Percentiles rank a stretch among this genome's conserved stretches.
Conservation (phyloP, 2,888 invertebrate species). For the Caenorhabditis imperialis region DNA sequence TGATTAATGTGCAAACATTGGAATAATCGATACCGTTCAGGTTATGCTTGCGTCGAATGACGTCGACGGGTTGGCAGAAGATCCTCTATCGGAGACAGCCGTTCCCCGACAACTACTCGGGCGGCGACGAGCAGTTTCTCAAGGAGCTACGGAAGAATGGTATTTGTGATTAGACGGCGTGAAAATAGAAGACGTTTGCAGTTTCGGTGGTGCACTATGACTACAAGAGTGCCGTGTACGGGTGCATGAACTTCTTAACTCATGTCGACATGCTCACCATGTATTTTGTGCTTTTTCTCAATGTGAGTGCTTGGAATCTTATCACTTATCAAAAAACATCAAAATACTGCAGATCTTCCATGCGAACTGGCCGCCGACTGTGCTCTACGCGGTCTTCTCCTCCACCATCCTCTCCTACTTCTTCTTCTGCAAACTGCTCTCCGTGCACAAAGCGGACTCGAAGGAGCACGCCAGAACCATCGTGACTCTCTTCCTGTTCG, state of each 20-base stretch:
- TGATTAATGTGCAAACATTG: not conserved
- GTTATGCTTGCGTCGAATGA: constrained; percentile 35
- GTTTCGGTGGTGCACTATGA: constrained; percentile 86
- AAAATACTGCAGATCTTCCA: constrained; percentile 33
- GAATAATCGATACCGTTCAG: constrained; percentile 13
- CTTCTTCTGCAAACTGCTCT: constrained; percentile 33
- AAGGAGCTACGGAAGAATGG: constrained; percentile 83
- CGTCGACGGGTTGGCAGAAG: constrained; percentile 84
- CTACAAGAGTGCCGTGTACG: constrained; percentile 84
- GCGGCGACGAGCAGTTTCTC: constrained; percentile 87
- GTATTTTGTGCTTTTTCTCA: constrained; percentile 74
- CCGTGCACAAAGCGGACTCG: not conserved
- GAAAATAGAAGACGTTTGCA: constrained; percentile 68
- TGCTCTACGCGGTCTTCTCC: constrained; percentile 33
- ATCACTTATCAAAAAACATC: not conserved
- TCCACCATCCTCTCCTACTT: constrained; percentile 24
- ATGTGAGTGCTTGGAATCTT: constrained; percentile 40
- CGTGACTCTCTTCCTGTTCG: constrained; percentile 87
- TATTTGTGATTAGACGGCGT: not conserved
- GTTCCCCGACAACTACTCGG: constrained; percentile 93
- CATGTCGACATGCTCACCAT: constrained; percentile 83
- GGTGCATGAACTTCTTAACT: constrained; percentile 87
- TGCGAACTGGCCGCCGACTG: constrained; percentile 24
- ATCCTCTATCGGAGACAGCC: constrained; percentile 90
- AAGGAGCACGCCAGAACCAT: constrained; percentile 81